Base-by-base conservation (phyloP, 1,140 invertebrate species). In the Camponotus vicinus region DNA sequence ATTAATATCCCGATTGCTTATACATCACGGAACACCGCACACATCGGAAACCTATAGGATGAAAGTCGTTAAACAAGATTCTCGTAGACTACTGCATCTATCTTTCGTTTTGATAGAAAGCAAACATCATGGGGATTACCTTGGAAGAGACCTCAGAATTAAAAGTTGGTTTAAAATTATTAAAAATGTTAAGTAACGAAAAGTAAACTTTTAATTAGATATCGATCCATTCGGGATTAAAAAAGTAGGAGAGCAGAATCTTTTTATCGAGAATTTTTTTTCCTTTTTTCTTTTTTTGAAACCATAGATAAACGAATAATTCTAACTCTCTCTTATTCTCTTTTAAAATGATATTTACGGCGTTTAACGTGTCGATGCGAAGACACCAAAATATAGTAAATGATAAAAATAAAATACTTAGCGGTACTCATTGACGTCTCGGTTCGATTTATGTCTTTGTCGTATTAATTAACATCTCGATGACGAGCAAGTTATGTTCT, bases 381-480 rank as follows among this genome's bases (percentile, higher is more conserved):
- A 78, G 9, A 27, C 3, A 52, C 18, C 27, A 78, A 37, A 63
- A 45, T 66, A 34, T 78, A 9, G 66, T 18, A 71, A 83, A 83
- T 8, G 69, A 8, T 34, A 63, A 83, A 73, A 83, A 73, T 83
- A 83, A 83, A 42, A 61, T 57, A 37, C 37, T 71, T 57, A 34
- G 67, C 52, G 11, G 6, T 71, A 45, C 21, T 79, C 52, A 27
- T 21, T 75, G 55, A 49, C 45, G 45, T 61, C 57, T 32, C 15
- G 55, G 64, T 42, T 42, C 42, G 71, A 61, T 67, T 49, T 32
- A 32, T 49, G 49, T 84, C 82, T 85, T 77, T 75, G 59, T 78
- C 9, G 15, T 67, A 42, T 77, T 64, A 85, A 85, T 78, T 66
- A 85, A n/a, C 71, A 78, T 78, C 82, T 52, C 73, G 82, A 64